Base-by-base conservation (phyloP, 2,797 vertebrate species). In the Alfaro cultratus region DNA sequence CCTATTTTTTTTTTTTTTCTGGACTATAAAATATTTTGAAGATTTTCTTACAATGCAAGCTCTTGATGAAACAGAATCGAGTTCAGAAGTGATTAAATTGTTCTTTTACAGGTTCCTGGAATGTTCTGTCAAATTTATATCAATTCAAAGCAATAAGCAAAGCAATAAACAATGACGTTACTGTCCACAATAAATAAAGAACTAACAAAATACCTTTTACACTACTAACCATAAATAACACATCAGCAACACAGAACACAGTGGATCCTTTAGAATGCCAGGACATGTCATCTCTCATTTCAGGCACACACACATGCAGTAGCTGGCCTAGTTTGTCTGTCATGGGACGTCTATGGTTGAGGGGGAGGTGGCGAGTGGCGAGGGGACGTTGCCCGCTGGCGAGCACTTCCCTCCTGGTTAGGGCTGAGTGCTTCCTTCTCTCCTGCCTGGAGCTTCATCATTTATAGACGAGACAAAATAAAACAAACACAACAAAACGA, bases 391-490 rank as follows among this genome's bases (percentile, higher is more conserved):
- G 90, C 92, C 92, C 88, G 86, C 85, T 73, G 76, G 88, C 78
- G 73, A 90, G 86, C 83, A 18, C 75, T 73, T 68, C 71, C 45
- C 86, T 89, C 92, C 83, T 23, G 18, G 89, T 91, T 85, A 91
- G 82, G 73, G 57, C 85, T 90, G 93, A 94, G 91, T 94, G 91
- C 91, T 86, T 93, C 85, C 75, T 36, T 72, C 86, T 80, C 91
- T 80, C 82, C 72, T 1, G 88, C 85, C 85, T 90, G 82, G 75
- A 91, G 88, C 88, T 85, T 95, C 91, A 94, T 95, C 87, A 93
- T 91, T 95, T 94, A 94, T 95, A 84, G 74, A 95, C 1, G 90
- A 93, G 89, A 93, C 93, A 94, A 93, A 94, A 91, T 93, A 94
- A 92, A 93, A 91, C 93, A 93, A 94, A 95, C 91, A 91, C 83